Evolutionary conservation across 2,113 vertebrate genomes (phyloP).

Genomic region (Camarhynchus parvulus): DNA sequence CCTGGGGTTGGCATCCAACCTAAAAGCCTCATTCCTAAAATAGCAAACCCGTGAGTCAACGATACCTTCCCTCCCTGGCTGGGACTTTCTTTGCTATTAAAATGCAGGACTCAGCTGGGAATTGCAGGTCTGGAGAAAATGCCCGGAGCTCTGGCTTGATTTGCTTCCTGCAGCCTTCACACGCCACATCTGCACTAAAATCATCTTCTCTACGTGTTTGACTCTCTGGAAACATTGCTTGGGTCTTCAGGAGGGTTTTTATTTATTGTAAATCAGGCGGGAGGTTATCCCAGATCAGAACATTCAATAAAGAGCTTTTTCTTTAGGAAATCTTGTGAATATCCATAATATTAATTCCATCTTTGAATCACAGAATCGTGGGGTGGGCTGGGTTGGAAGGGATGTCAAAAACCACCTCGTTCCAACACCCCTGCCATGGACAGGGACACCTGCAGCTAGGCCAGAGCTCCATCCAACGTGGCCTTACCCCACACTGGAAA

Average conservation of each 20-base stretch:
- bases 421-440: background rate
- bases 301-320: too few relatives aligned
- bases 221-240: background rate
- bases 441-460: background rate
- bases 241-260: background rate
- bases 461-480: background rate
- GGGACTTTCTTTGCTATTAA: conserved; percentile 60
- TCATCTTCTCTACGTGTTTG: background rate
- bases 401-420: fast-evolving
- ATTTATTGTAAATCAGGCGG: background rate
- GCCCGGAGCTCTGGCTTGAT: background rate
- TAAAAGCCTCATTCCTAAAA: conserved; percentile 36
- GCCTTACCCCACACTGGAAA: background rate
- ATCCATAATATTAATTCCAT: background rate
- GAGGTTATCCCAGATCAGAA: fast-evolving
- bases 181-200: background rate
- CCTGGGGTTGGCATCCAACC: background rate
- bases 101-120: background rate
- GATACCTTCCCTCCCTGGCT: background rate
- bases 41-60: background rate
- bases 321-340: background rate
- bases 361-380: fast-evolving
- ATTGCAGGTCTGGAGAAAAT: conserved; percentile 19
- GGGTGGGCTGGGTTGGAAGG: background rate
- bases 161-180: background rate